Percentiles rank a stretch among this genome's conserved stretches.
Evolutionary conservation across 1,140 invertebrate genomes (phyloP).

Genomic region (Proales similis): DNA sequence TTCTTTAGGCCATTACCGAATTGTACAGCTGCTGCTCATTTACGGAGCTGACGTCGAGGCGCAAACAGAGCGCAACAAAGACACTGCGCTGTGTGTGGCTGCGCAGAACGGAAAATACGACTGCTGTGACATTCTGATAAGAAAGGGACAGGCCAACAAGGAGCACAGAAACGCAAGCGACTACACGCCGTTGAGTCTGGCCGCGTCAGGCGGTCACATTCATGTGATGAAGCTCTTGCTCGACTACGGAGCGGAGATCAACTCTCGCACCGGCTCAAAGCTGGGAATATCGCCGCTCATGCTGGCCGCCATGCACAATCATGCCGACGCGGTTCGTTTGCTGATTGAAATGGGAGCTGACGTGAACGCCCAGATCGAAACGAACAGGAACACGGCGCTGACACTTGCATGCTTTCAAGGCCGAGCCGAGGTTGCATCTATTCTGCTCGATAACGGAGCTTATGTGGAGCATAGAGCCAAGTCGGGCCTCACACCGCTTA

Average conservation of each 20-base stretch:
- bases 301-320: slow-evolving; percentile 99
- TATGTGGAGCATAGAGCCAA: slow-evolving; percentile 98
- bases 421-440: slow-evolving; percentile 89
- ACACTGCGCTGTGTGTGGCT: slow-evolving; percentile 90
- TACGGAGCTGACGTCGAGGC: slow-evolving; percentile 90
- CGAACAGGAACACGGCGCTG: slow-evolving; percentile 94
- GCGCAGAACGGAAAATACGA: slow-evolving; percentile 94
- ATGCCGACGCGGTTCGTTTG: slow-evolving; percentile 92
- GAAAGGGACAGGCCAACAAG: slow-evolving; percentile 81
- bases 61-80: slow-evolving; percentile 95
- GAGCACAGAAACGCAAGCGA: slow-evolving; percentile 98
- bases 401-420: slow-evolving; percentile 99
- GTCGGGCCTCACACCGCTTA: slow-evolving; percentile 92
- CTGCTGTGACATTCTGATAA: slow-evolving; percentile 41
- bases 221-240: slow-evolving; percentile 95
- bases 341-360: slow-evolving; percentile 95
- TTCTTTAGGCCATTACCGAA: slow-evolving; percentile 74
- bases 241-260: slow-evolving; percentile 89
- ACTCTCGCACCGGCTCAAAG: slow-evolving; percentile 68
- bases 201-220: slow-evolving; percentile 94
- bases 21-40: slow-evolving; percentile 83
- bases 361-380: slow-evolving; percentile 99
- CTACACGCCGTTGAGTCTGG: slow-evolving; percentile 88
- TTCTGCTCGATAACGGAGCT: slow-evolving; percentile 88
- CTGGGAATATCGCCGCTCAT: slow-evolving; percentile 96